Percentiles rank a stretch among this genome's conserved stretches.
Conservation (phyloP, 2,113 vertebrate genomes). For the Collichthys lucidus region DNA sequence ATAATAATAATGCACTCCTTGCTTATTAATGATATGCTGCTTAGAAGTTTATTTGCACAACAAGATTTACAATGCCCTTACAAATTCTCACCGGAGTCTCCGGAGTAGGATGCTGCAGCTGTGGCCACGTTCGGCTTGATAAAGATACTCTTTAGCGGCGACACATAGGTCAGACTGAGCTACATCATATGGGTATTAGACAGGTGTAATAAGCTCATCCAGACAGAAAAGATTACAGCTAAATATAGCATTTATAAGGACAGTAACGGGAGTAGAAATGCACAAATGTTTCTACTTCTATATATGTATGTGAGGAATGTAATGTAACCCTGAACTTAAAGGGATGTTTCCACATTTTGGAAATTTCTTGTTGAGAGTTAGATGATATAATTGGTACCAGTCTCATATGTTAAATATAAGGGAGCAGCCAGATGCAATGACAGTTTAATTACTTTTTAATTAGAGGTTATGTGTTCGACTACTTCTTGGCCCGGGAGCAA, state of each 20-base stretch:
- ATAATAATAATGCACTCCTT: constrained; percentile 2
- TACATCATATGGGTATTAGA: constrained; percentile 23
- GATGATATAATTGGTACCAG: too few species aligned
- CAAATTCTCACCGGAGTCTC: neutral
- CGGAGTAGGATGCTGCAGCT: too few species aligned
- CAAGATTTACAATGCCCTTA: neutral
- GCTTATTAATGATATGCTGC: neutral
- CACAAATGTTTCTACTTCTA: neutral
- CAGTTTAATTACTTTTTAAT: neutral
- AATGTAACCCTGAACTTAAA: neutral
- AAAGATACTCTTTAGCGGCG: constrained; percentile 15
- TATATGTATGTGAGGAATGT: neutral
- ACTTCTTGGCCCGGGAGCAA: neutral
- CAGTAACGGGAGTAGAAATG: constrained; percentile 40
- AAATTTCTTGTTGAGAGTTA: neutral
- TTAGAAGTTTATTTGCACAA: constrained; percentile 14
- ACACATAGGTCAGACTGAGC: constrained; percentile 31
- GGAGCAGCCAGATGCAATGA: neutral
- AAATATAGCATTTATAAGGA: constrained; percentile 38
- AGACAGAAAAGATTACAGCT: constrained; percentile 48
- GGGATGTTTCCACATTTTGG: neutral
- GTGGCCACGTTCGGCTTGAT: neutral
- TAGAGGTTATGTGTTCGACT: neutral
- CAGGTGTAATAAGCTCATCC: neutral
- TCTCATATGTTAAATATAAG: neutral